Evolutionary conservation across 2,888 invertebrate species (phyloP), one percentile per base, ranked within the genome.

Genomic region (Amiota communis): DNA sequence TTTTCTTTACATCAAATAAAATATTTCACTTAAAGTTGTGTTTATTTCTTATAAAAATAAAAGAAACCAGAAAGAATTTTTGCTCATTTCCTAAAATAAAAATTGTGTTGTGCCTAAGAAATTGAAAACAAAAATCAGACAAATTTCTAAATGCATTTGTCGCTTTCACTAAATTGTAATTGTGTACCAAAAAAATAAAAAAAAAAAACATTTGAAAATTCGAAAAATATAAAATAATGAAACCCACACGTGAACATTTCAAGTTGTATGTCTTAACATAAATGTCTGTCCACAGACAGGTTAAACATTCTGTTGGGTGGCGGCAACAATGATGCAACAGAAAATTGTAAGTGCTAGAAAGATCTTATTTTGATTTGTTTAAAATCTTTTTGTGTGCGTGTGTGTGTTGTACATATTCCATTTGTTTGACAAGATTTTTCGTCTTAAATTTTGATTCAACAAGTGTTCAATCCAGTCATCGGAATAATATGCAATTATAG

Each of bases 21-120:
- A 53, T 48, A 67, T 67, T 67, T 67, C 17, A 20, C 49, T 51
- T 49, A 49, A 15, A 9, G 15, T 67, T 48, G 9, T 49, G 20
- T 17, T 15, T 46, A 47, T 46, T 15, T 46, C 13, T 2, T 15
- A 64, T 46, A 64, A 47, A 64, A 12, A 23, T 10, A 47, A 69
- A 53, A 69, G 51, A 57, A 70, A 49, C 12, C 46, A 17, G 6
- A 57, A 65, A 72, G 78, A 70, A 69, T 73, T 81, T 86, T 88
- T 87, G 87, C 87, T 87, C 82, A 87, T 77, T 87, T 88, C 87
- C 81, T 78, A 87, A 87, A 88, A 88, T 88, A 87, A 88, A 83
- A 75, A 73, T 70, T 48, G 12, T 15, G 8, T 78, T 73, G 74
- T 73, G 75, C 71, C 48, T 59, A 59, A 59, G 15, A 53, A 53